A percentile compares a stretch with the other conserved stretches of the same genome.
These are phyloP conservation scores for Calameuta filiformis DNA, from an alignment of 2,888 invertebrate species.

Conservation along the genomic window DNA sequence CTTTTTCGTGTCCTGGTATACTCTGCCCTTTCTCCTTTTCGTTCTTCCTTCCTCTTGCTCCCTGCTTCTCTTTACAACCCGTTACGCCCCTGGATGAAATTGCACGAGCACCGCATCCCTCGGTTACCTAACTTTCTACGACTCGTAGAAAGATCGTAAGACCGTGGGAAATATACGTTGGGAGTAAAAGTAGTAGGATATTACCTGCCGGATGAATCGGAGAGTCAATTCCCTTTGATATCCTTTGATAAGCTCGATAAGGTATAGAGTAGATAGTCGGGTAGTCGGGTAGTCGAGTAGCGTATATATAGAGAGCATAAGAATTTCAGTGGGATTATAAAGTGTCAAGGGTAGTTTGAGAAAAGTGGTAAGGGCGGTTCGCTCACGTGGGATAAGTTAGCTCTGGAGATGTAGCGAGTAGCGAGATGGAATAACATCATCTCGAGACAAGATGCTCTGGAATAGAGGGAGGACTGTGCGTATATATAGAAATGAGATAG, in stretches of 20 bases:
- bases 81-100: neutral
- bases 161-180: neutral
- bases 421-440: conserved; percentile 5
- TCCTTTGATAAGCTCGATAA: neutral
- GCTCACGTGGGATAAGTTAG: neutral
- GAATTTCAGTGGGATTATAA: neutral
- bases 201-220: neutral
- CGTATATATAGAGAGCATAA: neutral
- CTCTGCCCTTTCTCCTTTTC: conserved; percentile 3
- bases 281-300: neutral
- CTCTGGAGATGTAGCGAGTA: neutral
- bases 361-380: neutral
- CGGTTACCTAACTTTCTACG: neutral
- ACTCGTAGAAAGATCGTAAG: neutral
- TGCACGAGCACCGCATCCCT: neutral
- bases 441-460: neutral
- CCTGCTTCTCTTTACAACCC: conserved; percentile 3
- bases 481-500: neutral
- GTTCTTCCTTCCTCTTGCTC: neutral
- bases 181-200: neutral
- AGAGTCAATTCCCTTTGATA: neutral
- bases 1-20: neutral
- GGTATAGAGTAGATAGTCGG: neutral
- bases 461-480: neutral
- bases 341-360: neutral